Evolutionary conservation across 2,113 vertebrate genomes (phyloP).

Genomic region (Scolopax mira): DNA sequence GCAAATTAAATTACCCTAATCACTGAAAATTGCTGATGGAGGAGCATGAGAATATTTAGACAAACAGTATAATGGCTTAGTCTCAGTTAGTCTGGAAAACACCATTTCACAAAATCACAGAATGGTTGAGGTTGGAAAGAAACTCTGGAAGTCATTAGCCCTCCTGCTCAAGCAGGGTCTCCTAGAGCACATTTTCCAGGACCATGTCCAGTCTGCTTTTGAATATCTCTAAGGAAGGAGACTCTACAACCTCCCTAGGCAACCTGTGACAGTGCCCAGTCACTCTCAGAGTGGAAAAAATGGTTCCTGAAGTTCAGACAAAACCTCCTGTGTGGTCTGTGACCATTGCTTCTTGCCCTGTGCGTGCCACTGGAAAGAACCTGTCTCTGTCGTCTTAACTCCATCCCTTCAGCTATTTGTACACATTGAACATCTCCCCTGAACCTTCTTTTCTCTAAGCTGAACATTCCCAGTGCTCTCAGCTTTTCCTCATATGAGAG

Average conservation of each 20-base stretch:
- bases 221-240: background rate
- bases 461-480: background rate
- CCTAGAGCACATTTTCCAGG: background rate
- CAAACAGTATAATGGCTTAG: background rate
- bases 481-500: background rate
- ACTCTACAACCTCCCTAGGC: background rate
- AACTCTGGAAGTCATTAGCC: background rate
- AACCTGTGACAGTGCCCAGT: background rate
- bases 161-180: background rate
- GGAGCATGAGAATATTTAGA: background rate
- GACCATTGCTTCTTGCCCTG: background rate
- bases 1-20: background rate
- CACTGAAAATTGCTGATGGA: background rate
- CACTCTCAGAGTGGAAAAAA: background rate
- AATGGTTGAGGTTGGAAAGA: background rate
- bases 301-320: background rate
- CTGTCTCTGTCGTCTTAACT: background rate
- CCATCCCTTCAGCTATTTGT: background rate
- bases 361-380: background rate
- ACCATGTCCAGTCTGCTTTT: background rate
- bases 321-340: background rate
- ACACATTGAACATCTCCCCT: background rate
- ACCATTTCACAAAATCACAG: background rate
- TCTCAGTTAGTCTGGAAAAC: background rate
- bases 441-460: background rate